Percentiles rank a stretch among this genome's conserved stretches.
Conservation (phyloP, 2,797 vertebrate genomes). For the Ispidina lecontei region DNA sequence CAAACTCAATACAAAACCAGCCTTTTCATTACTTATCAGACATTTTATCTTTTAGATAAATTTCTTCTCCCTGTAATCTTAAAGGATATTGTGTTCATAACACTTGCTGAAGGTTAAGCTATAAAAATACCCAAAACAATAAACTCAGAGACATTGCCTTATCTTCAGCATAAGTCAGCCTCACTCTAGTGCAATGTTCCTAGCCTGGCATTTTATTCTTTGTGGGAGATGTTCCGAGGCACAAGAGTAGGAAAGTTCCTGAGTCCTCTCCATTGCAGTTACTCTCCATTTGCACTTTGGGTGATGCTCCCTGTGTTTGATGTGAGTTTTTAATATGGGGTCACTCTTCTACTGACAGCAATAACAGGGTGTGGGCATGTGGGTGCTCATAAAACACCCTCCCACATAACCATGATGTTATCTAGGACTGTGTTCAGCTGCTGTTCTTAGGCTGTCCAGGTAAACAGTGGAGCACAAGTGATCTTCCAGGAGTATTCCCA, state of each 20-base stretch:
- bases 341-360: background rate
- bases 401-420: background rate
- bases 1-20: background rate
- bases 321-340: background rate
- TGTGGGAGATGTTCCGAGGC: background rate
- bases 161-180: constrained; percentile 46
- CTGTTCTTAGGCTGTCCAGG: background rate
- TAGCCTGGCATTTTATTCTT: constrained; percentile 27
- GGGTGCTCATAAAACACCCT: background rate
- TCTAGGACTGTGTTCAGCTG: background rate
- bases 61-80: constrained; percentile 21
- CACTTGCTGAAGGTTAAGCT: constrained; percentile 25
- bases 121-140: constrained; percentile 52
- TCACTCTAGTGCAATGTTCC: background rate
- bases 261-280: background rate
- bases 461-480: background rate
- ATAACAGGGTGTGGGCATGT: background rate
- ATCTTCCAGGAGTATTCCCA: background rate
- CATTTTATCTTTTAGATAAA: constrained; percentile 38
- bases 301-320: background rate
- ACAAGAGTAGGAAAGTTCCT: background rate
- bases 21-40: constrained; percentile 45
- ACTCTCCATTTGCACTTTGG: background rate
- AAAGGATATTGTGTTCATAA: constrained; percentile 48
- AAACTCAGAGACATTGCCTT: constrained; percentile 52